Evolutionary conservation across 2,797 vertebrate genomes (phyloP).

Genomic region (Myiothlypis coronata): DNA sequence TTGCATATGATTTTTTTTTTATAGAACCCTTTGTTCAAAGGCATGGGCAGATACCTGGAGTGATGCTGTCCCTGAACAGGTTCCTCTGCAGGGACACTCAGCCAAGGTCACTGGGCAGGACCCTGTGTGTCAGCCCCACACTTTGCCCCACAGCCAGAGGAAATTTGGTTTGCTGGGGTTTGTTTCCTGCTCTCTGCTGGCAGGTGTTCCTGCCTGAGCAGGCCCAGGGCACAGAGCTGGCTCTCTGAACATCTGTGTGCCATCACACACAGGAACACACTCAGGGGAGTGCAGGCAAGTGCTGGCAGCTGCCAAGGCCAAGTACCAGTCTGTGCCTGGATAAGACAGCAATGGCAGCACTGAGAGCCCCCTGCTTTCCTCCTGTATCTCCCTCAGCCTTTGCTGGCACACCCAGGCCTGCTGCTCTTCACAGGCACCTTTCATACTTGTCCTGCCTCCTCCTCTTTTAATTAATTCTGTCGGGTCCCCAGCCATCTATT

Average conservation of each 20-base stretch:
- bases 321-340: background rate
- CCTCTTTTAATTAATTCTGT: background rate
- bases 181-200: background rate
- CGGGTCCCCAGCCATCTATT: background rate
- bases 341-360: background rate
- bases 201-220: background rate
- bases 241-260: background rate
- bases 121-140: fast-evolving
- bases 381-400: background rate
- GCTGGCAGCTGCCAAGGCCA: background rate
- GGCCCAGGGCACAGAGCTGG: background rate
- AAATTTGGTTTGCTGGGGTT: background rate
- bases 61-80: background rate
- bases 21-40: background rate
- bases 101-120: background rate
- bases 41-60: background rate
- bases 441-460: background rate
- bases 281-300: background rate
- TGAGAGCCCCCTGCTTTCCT: background rate
- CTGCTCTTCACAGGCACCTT: background rate
- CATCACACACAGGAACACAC: background rate
- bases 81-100: background rate
- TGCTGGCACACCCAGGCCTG: background rate
- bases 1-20: background rate
- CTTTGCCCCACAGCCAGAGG: background rate